Conservation (phyloP, 2,113 vertebrate species). For the Ceyx melanurus region DNA sequence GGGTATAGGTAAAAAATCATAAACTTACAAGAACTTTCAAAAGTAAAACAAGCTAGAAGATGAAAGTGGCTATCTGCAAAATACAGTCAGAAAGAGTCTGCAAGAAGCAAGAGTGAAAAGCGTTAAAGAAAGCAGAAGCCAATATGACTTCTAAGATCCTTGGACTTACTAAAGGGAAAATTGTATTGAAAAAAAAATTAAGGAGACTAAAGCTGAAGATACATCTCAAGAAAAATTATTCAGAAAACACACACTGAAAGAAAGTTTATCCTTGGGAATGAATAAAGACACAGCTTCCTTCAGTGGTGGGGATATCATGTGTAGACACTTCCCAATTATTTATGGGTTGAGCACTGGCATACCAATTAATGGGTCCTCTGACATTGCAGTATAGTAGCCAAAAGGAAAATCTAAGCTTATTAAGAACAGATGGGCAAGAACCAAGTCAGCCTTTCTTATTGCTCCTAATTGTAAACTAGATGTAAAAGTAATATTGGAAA, state of each 20-base stretch:
- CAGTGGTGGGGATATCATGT: neutral
- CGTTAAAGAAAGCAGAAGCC: neutral
- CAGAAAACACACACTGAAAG: neutral
- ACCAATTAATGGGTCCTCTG: neutral
- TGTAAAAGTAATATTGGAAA: neutral
- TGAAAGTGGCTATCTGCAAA: neutral
- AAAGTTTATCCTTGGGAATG: neutral
- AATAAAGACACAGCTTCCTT: neutral
- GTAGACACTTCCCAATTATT: neutral
- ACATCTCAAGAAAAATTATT: neutral
- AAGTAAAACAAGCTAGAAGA: neutral
- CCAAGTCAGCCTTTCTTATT: neutral
- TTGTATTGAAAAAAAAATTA: neutral
- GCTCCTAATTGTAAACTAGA: neutral
- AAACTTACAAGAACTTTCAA: neutral
- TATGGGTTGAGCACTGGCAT: neutral
- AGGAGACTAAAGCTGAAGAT: neutral
- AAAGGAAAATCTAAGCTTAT: constrained; percentile 21
- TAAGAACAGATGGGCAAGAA: constrained; percentile 41
- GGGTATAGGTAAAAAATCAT: neutral
- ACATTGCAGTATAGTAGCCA: neutral
- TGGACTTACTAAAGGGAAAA: neutral
- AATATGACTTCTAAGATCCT: neutral
- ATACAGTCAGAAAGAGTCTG: neutral
- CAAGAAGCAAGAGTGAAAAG: neutral